Evolutionary conservation across 2,888 invertebrate species (phyloP), one percentile per base, ranked within the genome.

Genomic region (Cactoblastis cactorum): DNA sequence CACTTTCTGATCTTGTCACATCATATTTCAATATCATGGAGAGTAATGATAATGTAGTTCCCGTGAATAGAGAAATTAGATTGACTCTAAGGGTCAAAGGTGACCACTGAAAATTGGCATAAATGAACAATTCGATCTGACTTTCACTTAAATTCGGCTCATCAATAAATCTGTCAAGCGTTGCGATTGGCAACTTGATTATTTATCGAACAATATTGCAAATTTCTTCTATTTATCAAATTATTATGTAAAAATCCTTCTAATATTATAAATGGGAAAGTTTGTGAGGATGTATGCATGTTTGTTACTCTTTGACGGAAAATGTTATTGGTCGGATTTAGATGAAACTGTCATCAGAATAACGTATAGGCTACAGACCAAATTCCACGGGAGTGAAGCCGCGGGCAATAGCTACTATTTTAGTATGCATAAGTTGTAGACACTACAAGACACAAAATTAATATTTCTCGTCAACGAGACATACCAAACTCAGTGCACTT

Each of bases 21-120:
- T 46, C 33, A 46, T 34, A 33, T 34, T 33, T 34, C 28, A 34
- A 34, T 46, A 46, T 51, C 45, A 41, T 45, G 54, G 47, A 41
- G 39, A 45, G 74, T 73, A 75, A 73, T 74, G 58, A 66, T 54
- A 61, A 58, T 53, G 63, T 65, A 67, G 70, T 73, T 71, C 65
- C 65, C 67, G 71, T 78, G 74, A 79, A 78, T 77, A 69, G 71
- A 71, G 69, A 74, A 74, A 76, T 74, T 66, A 67, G 68, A 75
- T 67, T 69, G 76, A 74, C 71, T 63, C 65, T 55, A 61, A 65
- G 65, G 73, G 79, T 82, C 81, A 78, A 69, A 71, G 65, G 65
- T 57, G 62, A 61, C 64, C 67, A 75, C 74, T 67, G 56, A 65
- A 70, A 76, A 71, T 72, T 68, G 64, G 60, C 60, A 71, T 75